Evolutionary conservation across 2,888 invertebrate species (phyloP), one percentile per base, ranked within the genome.

Genomic region (Volucella inanis): DNA sequence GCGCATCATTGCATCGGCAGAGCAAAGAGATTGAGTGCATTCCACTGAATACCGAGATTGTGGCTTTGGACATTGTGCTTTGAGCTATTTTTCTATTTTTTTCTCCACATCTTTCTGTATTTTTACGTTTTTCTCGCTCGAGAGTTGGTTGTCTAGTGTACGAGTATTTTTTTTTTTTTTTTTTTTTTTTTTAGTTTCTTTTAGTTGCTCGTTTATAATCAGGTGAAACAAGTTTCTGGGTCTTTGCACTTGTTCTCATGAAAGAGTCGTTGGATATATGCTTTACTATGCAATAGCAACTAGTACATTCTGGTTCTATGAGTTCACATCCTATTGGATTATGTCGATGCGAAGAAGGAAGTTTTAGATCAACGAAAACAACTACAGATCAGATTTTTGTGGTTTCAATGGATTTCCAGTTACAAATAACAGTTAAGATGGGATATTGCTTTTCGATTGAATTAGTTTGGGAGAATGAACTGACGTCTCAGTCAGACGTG

Each of bases 171-270:
- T 61, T 38, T 74, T 54, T 54, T 45, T 18, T 49, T n/a, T 9
- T 49, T 61, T 52, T 61, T 38, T 74, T 54, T 54, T 45, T 18
- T 49, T n/a, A 39, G 22, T 67, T 68, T 52, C 41, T 43, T 61
- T 76, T 64, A n/a, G 39, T 47, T 61, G 31, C 55, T 45, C 52
- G 47, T 78, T 68, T 64, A 68, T 68, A 81, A 77, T 85, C 85
- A 85, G 80, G 81, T 81, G 85, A 81, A 85, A 85, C 85, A 68
- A 85, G 85, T 85, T 85, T 85, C 85, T 85, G 81, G 80, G 85
- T 85, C 85, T 85, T 85, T 85, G 85, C 85, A 85, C 80, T 85
- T 85, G 85, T 85, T 85, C 67, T 72, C 64, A 64, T 49, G 54
- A 31, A 43, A 10, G 59, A 50, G 71, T 68, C 62, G 49, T 61